These are phyloP conservation scores for Serilophus lunatus DNA, from an alignment of 2,113 vertebrate genomes.

Conservation along the genomic window DNA sequence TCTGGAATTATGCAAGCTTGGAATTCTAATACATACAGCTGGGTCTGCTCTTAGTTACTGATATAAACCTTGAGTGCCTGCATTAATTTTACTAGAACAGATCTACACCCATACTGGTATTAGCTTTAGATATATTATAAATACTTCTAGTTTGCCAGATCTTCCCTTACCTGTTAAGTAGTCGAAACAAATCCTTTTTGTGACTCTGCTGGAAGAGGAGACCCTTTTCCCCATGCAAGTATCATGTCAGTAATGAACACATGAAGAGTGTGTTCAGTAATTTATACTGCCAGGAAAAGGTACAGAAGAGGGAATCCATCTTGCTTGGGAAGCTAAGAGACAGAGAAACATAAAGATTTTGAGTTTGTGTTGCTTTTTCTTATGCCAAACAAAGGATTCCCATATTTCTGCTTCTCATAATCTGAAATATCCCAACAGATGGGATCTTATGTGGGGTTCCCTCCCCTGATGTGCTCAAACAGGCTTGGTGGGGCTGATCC, in stretches of 20 bases:
- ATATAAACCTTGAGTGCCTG: background rate
- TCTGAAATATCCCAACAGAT: background rate
- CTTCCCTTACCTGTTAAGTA: background rate
- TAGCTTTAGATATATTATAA: too few relatives aligned
- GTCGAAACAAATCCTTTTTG: background rate
- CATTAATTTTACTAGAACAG: background rate
- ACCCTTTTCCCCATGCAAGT: background rate
- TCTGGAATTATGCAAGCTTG: background rate
- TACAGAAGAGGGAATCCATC: background rate
- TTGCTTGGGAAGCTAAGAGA: background rate
- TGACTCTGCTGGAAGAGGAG: background rate
- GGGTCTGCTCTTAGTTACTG: background rate
- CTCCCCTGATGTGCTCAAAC: background rate
- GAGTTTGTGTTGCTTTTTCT: background rate
- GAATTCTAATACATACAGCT: background rate
- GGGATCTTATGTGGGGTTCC: background rate
- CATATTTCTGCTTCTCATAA: background rate
- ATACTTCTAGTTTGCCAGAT: background rate
- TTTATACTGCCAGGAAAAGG: background rate
- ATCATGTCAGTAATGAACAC: background rate
- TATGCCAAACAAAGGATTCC: background rate
- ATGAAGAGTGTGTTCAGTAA: background rate
- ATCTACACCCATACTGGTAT: background rate
- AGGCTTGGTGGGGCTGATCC: background rate
- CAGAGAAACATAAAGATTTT: background rate